phyloP scores from a whole-genome alignment of 2,797 vertebrate genomes.

The Xiphophorus birchmanni region DNA sequence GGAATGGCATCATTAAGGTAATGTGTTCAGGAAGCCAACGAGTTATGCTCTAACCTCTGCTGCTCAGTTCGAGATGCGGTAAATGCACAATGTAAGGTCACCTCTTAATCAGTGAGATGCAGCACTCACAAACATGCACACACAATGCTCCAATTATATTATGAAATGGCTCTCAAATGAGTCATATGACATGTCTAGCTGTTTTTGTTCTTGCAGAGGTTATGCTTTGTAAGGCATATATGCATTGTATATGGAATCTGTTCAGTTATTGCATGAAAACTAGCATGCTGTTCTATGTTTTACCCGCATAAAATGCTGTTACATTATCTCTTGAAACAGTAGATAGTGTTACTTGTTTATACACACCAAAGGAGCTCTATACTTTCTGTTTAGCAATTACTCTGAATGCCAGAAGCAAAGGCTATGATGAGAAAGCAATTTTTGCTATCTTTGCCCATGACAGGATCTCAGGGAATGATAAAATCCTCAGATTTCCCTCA shows the following conservation, averaged over 20 bases:
- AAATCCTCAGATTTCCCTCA: slow-evolving; percentile 32
- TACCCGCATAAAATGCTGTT: not conserved
- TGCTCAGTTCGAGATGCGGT: slow-evolving; percentile 66
- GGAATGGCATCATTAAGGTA: slow-evolving; percentile 76
- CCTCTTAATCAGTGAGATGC: slow-evolving; percentile 67
- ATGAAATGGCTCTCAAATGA: slow-evolving; percentile 65
- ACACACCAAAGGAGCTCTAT: slow-evolving; percentile 20
- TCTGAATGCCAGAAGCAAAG: slow-evolving; percentile 10
- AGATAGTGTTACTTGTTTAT: slow-evolving; percentile 13
- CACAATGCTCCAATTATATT: slow-evolving; percentile 58
- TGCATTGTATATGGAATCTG: slow-evolving; percentile 36
- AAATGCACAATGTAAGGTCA: slow-evolving; percentile 73
- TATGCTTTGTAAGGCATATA: slow-evolving; percentile 32
- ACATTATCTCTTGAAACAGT: not conserved
- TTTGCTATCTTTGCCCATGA: slow-evolving; percentile 40
- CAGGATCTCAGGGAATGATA: slow-evolving; percentile 44
- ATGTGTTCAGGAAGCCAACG: slow-evolving; percentile 74
- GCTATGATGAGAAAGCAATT: slow-evolving; percentile 3
- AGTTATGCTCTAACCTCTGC: slow-evolving; percentile 70
- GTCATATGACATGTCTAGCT: slow-evolving; percentile 43
- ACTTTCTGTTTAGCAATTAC: slow-evolving; percentile 10
- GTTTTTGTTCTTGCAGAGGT: slow-evolving; percentile 47
- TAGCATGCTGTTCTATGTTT: slow-evolving; percentile 32
- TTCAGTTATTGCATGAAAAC: slow-evolving; percentile 11
- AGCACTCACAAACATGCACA: slow-evolving; percentile 47